Percentiles rank a stretch among this genome's conserved stretches.
Conservation (phyloP, 1,140 invertebrate genomes). For the Eriocheir sinensis region DNA sequence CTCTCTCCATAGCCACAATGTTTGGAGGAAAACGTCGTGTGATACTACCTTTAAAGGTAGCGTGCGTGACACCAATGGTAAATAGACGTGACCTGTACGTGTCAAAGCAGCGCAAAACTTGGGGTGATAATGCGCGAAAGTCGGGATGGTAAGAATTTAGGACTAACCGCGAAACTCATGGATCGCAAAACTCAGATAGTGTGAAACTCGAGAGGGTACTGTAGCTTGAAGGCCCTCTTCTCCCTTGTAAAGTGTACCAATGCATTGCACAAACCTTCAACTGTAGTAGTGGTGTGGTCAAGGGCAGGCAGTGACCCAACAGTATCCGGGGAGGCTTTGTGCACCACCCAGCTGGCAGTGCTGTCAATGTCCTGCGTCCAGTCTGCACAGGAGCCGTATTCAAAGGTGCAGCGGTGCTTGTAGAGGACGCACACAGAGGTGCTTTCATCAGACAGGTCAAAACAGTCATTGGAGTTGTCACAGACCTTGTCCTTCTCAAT, state of each 20-base stretch:
- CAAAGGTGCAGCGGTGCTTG: slow-evolving; percentile 57
- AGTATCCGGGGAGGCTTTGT: slow-evolving; percentile 49
- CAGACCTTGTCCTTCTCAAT: slow-evolving; percentile 27
- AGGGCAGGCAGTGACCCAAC: neutral
- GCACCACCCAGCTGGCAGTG: slow-evolving; percentile 61
- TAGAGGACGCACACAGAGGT: neutral
- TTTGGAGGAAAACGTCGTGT: no score
- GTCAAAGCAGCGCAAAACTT: no score
- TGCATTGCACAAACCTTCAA: neutral
- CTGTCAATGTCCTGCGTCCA: slow-evolving; percentile 60
- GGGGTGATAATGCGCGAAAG: no score
- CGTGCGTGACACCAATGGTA: no score
- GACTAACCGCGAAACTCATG: no score
- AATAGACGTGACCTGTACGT: no score
- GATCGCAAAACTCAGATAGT: no score
- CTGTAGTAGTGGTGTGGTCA: slow-evolving; percentile 45
- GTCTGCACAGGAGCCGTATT: slow-evolving; percentile 41
- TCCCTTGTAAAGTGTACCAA: neutral
- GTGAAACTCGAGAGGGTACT: no score
- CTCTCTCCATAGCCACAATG: no score
- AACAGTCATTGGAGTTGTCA: slow-evolving; percentile 67
- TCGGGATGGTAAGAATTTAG: no score
- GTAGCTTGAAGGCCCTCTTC: no score
- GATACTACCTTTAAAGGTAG: no score
- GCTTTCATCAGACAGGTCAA: slow-evolving; percentile 60